Conservation (phyloP, 2,888 invertebrate species). For the Callosobruchus maculatus region DNA sequence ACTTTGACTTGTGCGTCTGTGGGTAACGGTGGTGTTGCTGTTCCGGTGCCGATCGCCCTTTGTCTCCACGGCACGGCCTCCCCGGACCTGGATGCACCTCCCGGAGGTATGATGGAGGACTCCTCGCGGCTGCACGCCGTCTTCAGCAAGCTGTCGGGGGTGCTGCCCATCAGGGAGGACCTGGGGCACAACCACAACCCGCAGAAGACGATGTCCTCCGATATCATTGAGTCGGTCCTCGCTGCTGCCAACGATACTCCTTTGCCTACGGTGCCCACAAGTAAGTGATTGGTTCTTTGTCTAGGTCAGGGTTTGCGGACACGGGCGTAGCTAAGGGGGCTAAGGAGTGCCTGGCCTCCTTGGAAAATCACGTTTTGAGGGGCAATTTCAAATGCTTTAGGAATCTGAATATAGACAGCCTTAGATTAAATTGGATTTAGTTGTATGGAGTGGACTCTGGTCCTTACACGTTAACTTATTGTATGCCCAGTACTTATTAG, state of each 20-base stretch:
- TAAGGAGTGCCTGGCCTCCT: no score
- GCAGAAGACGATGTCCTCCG: slow-evolving; percentile 43
- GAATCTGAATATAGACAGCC: no score
- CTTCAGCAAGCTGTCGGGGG: slow-evolving; percentile 41
- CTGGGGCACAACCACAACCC: slow-evolving; percentile 31
- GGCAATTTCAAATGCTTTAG: no score
- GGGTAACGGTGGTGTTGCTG: not conserved
- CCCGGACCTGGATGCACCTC: no score
- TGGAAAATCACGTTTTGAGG: no score
- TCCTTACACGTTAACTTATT: no score
- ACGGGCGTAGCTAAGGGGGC: no score
- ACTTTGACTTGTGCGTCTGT: not conserved
- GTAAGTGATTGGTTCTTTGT: slow-evolving; percentile 30
- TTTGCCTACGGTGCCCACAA: slow-evolving; percentile 35
- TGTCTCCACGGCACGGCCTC: not conserved
- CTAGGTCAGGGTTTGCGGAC: no score
- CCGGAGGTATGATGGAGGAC: slow-evolving; percentile 15
- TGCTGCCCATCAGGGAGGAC: slow-evolving; percentile 37
- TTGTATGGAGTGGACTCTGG: no score
- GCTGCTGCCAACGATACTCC: slow-evolving; percentile 33
- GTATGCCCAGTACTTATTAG: no score
- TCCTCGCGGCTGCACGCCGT: slow-evolving; percentile 39
- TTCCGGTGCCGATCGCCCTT: not conserved
- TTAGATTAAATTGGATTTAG: no score
- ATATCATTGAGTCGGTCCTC: slow-evolving; percentile 43